phyloP scores from a whole-genome alignment of 1,140 invertebrate species.

The Panagrolaimus sp. region DNA sequence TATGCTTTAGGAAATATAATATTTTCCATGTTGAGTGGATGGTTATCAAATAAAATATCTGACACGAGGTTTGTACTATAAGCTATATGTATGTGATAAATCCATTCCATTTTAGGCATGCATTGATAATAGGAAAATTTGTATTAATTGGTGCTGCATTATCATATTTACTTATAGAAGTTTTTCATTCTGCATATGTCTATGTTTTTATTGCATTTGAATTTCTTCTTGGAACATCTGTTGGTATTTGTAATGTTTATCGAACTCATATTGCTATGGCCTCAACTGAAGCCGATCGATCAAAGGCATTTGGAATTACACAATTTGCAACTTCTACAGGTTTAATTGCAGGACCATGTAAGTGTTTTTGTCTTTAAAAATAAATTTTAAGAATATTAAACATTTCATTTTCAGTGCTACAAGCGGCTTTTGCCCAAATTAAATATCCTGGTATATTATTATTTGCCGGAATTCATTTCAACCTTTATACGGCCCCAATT shows the following conservation, averaged over 20 bases:
- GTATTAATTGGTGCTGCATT: constrained; percentile 43
- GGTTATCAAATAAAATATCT: constrained; percentile 29
- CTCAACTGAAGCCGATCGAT: constrained; percentile 39
- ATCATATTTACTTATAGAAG: constrained; percentile 28
- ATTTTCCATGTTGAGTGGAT: constrained; percentile 39
- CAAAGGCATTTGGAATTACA: constrained; percentile 45
- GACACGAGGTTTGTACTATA: constrained; percentile 27
- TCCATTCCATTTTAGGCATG: constrained; percentile 15
- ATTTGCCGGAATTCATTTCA: constrained; percentile 22
- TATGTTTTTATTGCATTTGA: constrained; percentile 41
- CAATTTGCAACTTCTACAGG: constrained; percentile 44
- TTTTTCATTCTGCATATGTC: not conserved
- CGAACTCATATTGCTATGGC: constrained; percentile 43
- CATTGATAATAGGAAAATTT: constrained; percentile 41
- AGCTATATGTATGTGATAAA: not conserved
- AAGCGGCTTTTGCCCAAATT: constrained; percentile 26
- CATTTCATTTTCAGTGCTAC: constrained; percentile 2
- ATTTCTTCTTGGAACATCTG: constrained; percentile 33
- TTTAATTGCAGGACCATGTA: constrained; percentile 38
- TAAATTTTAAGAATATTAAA: not conserved
- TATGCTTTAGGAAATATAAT: constrained; percentile 36
- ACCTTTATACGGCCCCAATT: constrained; percentile 31
- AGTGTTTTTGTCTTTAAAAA: too few relatives aligned
- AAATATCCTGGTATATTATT: constrained; percentile 24
- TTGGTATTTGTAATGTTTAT: constrained; percentile 27